Evolutionary conservation across 2,797 vertebrate genomes (phyloP).

Genomic region (Gymnopithys bicolor): DNA sequence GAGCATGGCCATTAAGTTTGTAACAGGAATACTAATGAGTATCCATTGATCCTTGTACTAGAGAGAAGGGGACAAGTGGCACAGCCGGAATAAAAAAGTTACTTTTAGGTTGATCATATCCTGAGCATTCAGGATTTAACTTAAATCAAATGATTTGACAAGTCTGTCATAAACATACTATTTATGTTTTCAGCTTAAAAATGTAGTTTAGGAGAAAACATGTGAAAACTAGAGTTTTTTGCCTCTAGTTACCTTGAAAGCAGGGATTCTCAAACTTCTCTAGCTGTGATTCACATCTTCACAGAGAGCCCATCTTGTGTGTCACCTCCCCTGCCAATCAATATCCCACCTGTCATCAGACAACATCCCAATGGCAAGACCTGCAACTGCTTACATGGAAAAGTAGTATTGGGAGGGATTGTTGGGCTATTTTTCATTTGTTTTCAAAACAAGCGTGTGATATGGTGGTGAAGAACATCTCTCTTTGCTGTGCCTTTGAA

Average conservation of each 20-base stretch:
- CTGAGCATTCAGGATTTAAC: neutral
- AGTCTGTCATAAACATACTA: neutral
- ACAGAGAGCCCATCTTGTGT: neutral
- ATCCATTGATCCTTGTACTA: neutral
- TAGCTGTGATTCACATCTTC: neutral
- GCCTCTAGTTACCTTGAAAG: neutral
- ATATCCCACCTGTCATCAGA: neutral
- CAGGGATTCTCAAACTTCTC: neutral
- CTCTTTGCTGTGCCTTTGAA: neutral
- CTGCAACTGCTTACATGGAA: neutral
- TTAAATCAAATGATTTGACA: conserved; percentile 7
- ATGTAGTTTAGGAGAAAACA: neutral
- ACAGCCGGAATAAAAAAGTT: neutral
- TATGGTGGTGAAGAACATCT: neutral
- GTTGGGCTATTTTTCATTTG: neutral
- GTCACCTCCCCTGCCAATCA: neutral
- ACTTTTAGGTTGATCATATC: neutral
- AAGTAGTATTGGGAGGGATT: neutral
- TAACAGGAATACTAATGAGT: neutral
- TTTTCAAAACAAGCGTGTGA: neutral
- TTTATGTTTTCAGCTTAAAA: conserved; percentile 31
- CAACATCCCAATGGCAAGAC: neutral
- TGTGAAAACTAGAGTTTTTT: neutral
- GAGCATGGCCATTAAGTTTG: neutral
- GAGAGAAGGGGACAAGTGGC: neutral